These are phyloP conservation scores for Gila robusta DNA, from an alignment of 2,797 vertebrate genomes.

Conservation along the genomic window DNA sequence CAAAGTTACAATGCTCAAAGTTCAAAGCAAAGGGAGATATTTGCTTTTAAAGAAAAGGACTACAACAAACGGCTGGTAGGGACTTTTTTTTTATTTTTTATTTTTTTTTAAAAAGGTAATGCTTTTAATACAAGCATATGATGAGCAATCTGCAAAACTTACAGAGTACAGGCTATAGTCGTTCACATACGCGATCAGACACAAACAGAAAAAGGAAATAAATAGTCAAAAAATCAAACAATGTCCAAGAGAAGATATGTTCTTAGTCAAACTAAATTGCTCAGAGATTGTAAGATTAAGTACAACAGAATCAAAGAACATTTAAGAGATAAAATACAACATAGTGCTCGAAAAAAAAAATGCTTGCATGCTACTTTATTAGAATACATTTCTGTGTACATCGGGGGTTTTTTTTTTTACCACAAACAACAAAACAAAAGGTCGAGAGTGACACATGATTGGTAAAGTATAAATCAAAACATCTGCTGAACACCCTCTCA, in stretches of 20 bases:
- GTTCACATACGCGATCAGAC: conserved; percentile 40
- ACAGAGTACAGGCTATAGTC: conserved; percentile 38
- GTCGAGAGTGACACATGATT: background rate
- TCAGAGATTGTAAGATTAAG: conserved; percentile 1
- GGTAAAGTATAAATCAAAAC: conserved; percentile 10
- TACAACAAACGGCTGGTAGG: no score
- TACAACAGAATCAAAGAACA: conserved; percentile 20
- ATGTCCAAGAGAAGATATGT: conserved; percentile 23
- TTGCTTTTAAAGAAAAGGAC: no score
- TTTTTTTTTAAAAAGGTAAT: conserved; percentile 36
- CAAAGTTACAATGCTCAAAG: no score
- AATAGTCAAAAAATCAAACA: conserved; percentile 28
- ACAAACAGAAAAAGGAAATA: conserved; percentile 37
- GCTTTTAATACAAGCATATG: conserved; percentile 52
- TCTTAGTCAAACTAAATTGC: conserved; percentile 30
- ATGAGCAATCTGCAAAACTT: conserved; percentile 41
- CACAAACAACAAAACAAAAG: background rate
- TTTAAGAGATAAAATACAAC: conserved; percentile 8
- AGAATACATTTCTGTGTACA: conserved; percentile 16
- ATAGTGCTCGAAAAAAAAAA: conserved; percentile 16
- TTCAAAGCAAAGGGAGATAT: no score
- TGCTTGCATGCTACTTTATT: conserved; percentile 20
- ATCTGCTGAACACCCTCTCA: conserved; percentile 14
- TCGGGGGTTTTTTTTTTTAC: background rate
- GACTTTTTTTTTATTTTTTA: no score